These are phyloP conservation scores for Eulithis testata DNA, from an alignment of 2,888 invertebrate species.

Conservation along the genomic window DNA sequence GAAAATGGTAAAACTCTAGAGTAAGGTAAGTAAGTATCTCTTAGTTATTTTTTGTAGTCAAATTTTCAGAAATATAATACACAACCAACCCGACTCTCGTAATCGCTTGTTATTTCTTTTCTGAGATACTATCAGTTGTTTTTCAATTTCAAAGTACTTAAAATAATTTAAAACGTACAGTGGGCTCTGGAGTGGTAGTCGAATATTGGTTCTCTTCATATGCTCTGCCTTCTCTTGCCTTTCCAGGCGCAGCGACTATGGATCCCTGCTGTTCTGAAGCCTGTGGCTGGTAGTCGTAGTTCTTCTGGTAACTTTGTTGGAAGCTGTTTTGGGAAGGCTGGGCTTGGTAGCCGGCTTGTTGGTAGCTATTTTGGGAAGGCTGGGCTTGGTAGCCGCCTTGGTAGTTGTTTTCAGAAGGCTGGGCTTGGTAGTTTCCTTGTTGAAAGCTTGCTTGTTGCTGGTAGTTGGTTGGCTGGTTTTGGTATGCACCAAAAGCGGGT, in stretches of 20 bases:
- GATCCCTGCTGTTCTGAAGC: conserved; percentile 42
- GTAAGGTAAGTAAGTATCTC: no score
- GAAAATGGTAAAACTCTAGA: no score
- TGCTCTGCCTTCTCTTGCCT: conserved; percentile 54
- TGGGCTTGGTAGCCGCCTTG: conserved; percentile 39
- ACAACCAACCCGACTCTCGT: no score
- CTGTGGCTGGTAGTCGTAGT: conserved; percentile 39
- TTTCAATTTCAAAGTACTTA: background rate
- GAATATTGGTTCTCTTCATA: conserved; percentile 30
- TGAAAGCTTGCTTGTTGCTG: conserved; percentile 9
- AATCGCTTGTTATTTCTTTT: no score
- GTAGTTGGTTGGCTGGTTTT: conserved; percentile 19
- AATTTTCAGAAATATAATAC: no score
- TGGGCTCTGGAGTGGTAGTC: conserved; percentile 57
- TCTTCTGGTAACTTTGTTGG: conserved; percentile 19
- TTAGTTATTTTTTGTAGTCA: no score
- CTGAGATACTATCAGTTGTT: no score
- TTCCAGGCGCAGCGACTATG: conserved; percentile 39
- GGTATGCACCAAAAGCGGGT: conserved; percentile 45
- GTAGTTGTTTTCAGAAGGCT: conserved; percentile 24
- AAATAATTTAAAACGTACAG: conserved; percentile 58
- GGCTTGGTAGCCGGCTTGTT: conserved; percentile 23
- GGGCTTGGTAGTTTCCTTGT: conserved; percentile 24
- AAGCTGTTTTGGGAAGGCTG: conserved; percentile 36
- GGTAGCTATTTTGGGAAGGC: conserved; percentile 32